A percentile compares a stretch with the other conserved stretches of the same genome.
Conservation (phyloP, 2,888 invertebrate genomes). For the Eucera pruinosa region DNA sequence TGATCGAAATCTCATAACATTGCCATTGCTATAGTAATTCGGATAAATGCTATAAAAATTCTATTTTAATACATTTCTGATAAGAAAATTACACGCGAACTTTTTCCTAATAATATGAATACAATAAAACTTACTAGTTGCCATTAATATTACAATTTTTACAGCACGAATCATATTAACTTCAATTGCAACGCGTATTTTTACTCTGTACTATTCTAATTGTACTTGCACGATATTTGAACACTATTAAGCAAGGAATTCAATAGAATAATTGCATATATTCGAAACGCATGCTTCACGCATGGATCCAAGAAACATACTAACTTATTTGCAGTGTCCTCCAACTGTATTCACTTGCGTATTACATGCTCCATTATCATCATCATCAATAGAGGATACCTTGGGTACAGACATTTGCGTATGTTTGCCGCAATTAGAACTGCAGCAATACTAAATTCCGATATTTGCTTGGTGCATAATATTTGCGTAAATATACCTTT, state of each 20-base stretch:
- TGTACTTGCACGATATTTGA: not conserved
- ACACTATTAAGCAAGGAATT: not conserved
- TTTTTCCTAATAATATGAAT: too few species aligned
- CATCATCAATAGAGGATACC: constrained; percentile 25
- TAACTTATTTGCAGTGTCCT: constrained; percentile 35
- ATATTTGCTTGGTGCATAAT: constrained; percentile 2
- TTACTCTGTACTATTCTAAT: not conserved
- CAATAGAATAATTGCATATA: not conserved
- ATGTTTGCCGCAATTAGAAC: constrained; percentile 38
- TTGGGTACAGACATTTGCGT: constrained; percentile 21
- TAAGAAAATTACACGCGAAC: too few species aligned
- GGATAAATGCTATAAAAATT: too few species aligned
- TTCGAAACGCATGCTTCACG: constrained; percentile 2
- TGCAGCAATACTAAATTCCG: constrained; percentile 33
- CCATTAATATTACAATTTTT: constrained; percentile 16
- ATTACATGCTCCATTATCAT: constrained; percentile 44
- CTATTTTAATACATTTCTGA: too few species aligned
- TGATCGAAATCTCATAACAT: too few species aligned
- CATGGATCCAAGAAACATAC: constrained; percentile 16
- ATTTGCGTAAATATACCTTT: constrained; percentile 7
- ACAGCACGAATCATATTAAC: constrained; percentile 9
- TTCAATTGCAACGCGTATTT: not conserved
- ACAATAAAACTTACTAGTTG: constrained; percentile 36
- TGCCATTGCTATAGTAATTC: too few species aligned
- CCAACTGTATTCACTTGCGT: constrained; percentile 45